Conservation (phyloP, 1,140 invertebrate genomes). For the Teleopsis dalmanni region DNA sequence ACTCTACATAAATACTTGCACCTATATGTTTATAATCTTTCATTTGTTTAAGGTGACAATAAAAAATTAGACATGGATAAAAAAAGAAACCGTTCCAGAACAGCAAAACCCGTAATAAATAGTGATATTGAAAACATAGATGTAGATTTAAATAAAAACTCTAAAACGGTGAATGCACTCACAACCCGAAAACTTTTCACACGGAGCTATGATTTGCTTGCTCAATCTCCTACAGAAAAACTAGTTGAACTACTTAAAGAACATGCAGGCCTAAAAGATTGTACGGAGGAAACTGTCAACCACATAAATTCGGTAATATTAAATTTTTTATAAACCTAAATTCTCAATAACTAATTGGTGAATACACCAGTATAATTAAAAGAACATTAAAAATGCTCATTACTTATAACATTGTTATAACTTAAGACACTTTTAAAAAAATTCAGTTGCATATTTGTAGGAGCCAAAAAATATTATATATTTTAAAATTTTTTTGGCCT, state of each 20-base stretch:
- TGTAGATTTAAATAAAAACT: constrained; percentile 4
- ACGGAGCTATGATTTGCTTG: constrained; percentile 29
- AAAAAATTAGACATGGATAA: not conserved
- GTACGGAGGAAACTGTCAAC: constrained; percentile 35
- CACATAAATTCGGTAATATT: constrained; percentile 38
- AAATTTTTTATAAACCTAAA: not conserved
- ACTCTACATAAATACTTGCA: too few relatives aligned
- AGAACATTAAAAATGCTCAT: not conserved
- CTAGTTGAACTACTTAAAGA: constrained; percentile 40
- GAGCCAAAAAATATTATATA: not conserved
- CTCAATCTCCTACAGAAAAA: constrained; percentile 38
- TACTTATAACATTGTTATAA: too few relatives aligned
- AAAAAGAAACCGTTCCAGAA: constrained; percentile 1
- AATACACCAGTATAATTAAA: not conserved
- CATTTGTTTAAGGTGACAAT: too few relatives aligned
- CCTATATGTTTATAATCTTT: too few relatives aligned
- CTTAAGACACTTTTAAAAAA: too few relatives aligned
- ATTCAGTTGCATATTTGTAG: not conserved
- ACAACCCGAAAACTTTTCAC: constrained; percentile 11
- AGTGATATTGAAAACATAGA: not conserved
- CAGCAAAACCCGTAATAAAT: not conserved
- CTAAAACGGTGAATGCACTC: constrained; percentile 7
- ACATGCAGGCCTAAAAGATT: constrained; percentile 40
- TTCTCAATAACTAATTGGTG: not conserved
- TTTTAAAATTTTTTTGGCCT: too few relatives aligned